phyloP scores from a whole-genome alignment of 2,113 vertebrate genomes.

The Malurus elegans region DNA sequence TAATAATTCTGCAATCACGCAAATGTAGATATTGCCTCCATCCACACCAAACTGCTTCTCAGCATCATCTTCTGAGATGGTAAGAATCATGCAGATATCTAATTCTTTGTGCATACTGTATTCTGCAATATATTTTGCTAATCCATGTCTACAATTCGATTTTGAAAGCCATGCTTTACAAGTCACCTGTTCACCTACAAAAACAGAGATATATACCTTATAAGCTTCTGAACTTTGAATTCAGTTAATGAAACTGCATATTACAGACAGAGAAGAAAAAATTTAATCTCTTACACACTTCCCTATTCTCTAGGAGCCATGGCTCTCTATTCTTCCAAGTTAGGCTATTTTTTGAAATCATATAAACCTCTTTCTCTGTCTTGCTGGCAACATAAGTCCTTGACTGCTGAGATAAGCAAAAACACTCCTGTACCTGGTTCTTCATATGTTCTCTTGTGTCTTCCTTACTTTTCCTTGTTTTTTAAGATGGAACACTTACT shows the following conservation, averaged over 20 bases:
- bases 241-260: not conserved
- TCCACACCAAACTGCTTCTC: not conserved
- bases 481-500: not conserved
- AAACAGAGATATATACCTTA: not conserved
- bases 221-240: not conserved
- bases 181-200: not conserved
- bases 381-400: not conserved
- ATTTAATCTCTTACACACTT: not conserved
- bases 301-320: not conserved
- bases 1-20: not conserved
- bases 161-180: not conserved
- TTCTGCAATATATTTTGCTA: not conserved
- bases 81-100: not conserved
- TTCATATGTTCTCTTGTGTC: not conserved
- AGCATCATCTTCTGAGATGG: accelerated
- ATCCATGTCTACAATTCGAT: not conserved
- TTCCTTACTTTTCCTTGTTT: not conserved
- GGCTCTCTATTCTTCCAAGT: not conserved
- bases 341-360: not conserved
- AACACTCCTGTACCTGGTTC: not conserved
- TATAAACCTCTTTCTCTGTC: not conserved
- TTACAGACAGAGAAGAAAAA: not conserved
- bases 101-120: too few species aligned
- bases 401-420: not conserved
- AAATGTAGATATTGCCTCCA: not conserved